A percentile compares a stretch with the other conserved stretches of the same genome.
Evolutionary conservation across 2,797 vertebrate species (phyloP).

Genomic region (Alcedo quadribrachys): DNA sequence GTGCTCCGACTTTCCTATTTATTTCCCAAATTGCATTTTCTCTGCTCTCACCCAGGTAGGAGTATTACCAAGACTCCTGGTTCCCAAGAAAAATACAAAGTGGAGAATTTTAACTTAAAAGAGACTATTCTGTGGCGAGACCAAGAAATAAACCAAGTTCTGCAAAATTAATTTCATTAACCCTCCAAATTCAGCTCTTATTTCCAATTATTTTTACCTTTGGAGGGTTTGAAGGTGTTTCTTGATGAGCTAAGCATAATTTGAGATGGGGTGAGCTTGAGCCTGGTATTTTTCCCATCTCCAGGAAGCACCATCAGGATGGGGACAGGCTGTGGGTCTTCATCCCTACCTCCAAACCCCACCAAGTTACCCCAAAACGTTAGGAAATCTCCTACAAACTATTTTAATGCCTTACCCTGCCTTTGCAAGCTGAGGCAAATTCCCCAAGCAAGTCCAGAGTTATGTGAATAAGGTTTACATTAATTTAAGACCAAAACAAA

Average conservation of each 20-base stretch:
- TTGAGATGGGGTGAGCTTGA: neutral
- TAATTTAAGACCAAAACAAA: neutral
- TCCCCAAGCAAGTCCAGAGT: neutral
- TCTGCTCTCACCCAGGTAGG: neutral
- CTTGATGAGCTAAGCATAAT: neutral
- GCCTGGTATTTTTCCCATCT: fast-evolving
- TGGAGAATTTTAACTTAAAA: neutral
- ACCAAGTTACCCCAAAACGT: neutral
- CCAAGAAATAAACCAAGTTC: neutral
- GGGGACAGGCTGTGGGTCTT: neutral
- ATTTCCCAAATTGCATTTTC: neutral
- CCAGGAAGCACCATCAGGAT: neutral
- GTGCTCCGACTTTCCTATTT: fast-evolving
- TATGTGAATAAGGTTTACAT: neutral
- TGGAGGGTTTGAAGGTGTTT: neutral
- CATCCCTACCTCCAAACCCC: neutral
- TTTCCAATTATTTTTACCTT: neutral
- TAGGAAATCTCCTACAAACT: neutral
- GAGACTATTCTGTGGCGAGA: neutral
- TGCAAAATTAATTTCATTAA: neutral
- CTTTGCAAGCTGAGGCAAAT: neutral
- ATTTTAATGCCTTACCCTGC: neutral
- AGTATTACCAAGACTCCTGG: neutral
- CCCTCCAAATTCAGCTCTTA: fast-evolving
- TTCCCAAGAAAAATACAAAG: neutral